Conservation (phyloP, 2,888 invertebrate genomes). For the Aporophyla lueneburgensis region DNA sequence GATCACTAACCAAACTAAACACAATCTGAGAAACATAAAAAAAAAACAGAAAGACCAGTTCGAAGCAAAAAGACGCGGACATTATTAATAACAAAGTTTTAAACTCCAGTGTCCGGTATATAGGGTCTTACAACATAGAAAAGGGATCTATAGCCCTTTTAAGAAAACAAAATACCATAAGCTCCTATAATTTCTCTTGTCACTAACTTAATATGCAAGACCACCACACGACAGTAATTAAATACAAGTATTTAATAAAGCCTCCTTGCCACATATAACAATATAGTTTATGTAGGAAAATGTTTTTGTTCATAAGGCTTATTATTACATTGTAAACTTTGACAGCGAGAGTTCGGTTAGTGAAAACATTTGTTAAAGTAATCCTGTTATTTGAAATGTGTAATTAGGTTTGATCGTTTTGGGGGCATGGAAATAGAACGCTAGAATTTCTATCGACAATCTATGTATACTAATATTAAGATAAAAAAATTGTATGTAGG, state of each 20-base stretch:
- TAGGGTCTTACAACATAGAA: too few relatives aligned
- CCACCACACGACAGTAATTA: background rate
- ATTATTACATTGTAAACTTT: conserved; percentile 53
- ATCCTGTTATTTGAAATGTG: conserved; percentile 46
- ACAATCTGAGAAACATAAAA: too few relatives aligned
- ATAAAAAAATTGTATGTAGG: too few relatives aligned
- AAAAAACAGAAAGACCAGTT: too few relatives aligned
- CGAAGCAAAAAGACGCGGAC: too few relatives aligned
- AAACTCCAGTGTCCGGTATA: too few relatives aligned
- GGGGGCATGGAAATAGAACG: background rate
- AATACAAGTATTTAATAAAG: conserved; percentile 38
- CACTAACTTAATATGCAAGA: background rate
- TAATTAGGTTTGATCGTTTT: conserved; percentile 35
- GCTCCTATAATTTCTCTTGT: background rate
- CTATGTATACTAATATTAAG: too few relatives aligned
- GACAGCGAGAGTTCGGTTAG: conserved; percentile 15
- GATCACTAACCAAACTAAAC: too few relatives aligned
- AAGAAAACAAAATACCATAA: background rate
- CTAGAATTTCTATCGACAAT: background rate
- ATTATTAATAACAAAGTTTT: too few relatives aligned
- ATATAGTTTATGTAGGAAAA: conserved; percentile 27
- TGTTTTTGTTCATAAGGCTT: conserved; percentile 36
- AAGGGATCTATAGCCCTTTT: too few relatives aligned
- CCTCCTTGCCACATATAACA: background rate
- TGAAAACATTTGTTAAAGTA: conserved; percentile 51